Percentiles rank a stretch among this genome's conserved stretches.
These are phyloP conservation scores for Aproaerema taeniolella DNA, from an alignment of 2,888 invertebrate species.

Conservation along the genomic window DNA sequence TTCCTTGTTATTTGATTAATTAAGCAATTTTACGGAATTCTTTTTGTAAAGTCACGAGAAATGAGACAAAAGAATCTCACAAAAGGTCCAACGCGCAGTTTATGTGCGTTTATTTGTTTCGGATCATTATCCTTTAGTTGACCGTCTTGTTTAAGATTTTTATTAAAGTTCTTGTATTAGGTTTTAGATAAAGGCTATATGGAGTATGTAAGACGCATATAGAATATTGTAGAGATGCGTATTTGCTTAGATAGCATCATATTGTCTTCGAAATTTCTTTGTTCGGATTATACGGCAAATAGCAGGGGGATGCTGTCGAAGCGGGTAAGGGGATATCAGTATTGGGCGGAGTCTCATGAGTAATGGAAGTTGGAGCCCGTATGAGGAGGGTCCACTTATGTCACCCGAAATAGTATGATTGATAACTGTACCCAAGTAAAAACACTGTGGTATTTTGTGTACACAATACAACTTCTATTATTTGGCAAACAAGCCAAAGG, in stretches of 20 bases:
- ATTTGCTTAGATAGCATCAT: conserved; percentile 16
- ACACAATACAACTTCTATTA: conserved; percentile 26
- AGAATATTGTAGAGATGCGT: too few relatives aligned
- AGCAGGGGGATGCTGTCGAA: conserved; percentile 36
- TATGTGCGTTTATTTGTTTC: too few relatives aligned
- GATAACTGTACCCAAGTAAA: conserved; percentile 65
- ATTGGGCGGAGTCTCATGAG: conserved; percentile 65
- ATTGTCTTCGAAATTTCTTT: conserved; percentile 8
- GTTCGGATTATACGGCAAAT: conserved; percentile 19
- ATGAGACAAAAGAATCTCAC: too few relatives aligned
- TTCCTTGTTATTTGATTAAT: too few relatives aligned
- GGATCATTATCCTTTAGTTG: too few relatives aligned
- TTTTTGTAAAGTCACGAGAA: too few relatives aligned
- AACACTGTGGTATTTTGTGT: conserved; percentile 61
- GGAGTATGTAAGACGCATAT: too few relatives aligned
- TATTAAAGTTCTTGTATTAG: too few relatives aligned
- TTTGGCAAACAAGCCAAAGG: conserved; percentile 6
- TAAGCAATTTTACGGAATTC: too few relatives aligned
- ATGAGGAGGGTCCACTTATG: conserved; percentile 76
- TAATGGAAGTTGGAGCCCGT: conserved; percentile 71
- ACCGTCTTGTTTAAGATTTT: too few relatives aligned
- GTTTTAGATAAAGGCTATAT: too few relatives aligned
- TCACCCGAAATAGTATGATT: conserved; percentile 70
- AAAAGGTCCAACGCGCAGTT: too few relatives aligned
- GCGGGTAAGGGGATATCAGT: conserved; percentile 57